Evolutionary conservation across 2,797 vertebrate species (phyloP).

Genomic region (Dicrostonyx torquatus): DNA sequence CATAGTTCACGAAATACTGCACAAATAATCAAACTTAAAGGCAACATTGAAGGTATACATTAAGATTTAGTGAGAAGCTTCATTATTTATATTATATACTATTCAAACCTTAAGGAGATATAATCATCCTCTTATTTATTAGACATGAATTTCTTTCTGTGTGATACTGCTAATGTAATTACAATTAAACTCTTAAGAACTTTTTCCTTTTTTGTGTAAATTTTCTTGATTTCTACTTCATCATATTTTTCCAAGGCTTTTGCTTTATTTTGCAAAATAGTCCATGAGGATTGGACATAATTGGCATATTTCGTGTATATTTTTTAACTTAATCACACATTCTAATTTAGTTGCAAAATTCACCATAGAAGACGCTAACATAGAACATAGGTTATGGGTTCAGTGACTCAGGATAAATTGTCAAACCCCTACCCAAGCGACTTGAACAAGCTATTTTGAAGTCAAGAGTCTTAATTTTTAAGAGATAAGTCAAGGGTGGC

Average conservation of each 20-base stretch:
- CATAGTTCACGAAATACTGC: constrained; percentile 32
- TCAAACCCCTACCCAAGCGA: not conserved
- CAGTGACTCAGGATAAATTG: not conserved
- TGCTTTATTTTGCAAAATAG: constrained; percentile 25
- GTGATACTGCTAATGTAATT: constrained; percentile 19
- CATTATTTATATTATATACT: constrained; percentile 59
- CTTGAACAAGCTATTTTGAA: not conserved
- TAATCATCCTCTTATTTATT: constrained; percentile 12
- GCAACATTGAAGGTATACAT: constrained; percentile 41
- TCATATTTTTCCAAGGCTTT: constrained; percentile 29
- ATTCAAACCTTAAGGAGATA: constrained; percentile 35
- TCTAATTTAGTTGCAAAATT: constrained; percentile 31
- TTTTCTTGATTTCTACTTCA: constrained; percentile 56
- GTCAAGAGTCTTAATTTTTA: not conserved
- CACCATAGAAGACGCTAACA: not conserved
- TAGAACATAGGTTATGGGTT: not conserved
- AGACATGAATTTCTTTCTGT: not conserved
- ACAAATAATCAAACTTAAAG: constrained; percentile 46
- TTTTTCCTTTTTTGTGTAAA: constrained; percentile 34
- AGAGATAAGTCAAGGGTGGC: not conserved
- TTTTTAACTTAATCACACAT: constrained; percentile 49
- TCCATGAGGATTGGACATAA: not conserved
- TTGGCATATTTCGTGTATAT: constrained; percentile 38
- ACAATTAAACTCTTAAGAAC: constrained; percentile 19
- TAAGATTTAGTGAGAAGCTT: constrained; percentile 68